Base-by-base conservation (phyloP, 2,797 vertebrate species). In the Melanotaenia maccullochi region DNA sequence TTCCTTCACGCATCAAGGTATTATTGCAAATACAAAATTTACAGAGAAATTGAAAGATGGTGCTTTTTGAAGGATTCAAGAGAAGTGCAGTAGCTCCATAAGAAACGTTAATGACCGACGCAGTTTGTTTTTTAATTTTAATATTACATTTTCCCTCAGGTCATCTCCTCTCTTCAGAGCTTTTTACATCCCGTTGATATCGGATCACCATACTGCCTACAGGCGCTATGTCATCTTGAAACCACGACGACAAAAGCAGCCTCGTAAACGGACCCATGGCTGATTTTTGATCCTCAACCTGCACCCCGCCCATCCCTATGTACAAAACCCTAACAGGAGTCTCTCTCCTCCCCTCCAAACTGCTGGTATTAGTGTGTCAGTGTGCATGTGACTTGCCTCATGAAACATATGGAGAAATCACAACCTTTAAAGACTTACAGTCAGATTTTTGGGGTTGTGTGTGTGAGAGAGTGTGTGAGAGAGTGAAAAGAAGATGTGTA, bases 1-100 rank as follows among this genome's bases (percentile, higher is more conserved):
- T 99, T 99, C 90, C 94, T 99, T 44, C 96, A 98, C 85, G 85
- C 95, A 61, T 94, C 96, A 79, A 96, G 96, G 98, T 98, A 95
- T 81, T 88, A 61, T 58, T 24, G 18, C 13, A 60, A 60, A 57
- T 7, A 28, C 25, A 55, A 30, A 4, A 8, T 28, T 28, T 7
- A 28, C 8, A 4, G 40, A 68, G 28, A 58, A 20, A 58, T 47
- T 3, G 20, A n/a, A n/a, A 47, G 44, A n/a, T 47, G 44, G 7
- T n/a, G 44, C 44, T 8, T n/a, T 47, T n/a, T 40, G 2, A 40
- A 13, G 13, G 38, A 40, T 3, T 40, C 38, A 13, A 13, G 13
- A 12, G 38, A 40, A 36, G 9, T 36, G 9, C 11, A 36, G 35
- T 36, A 36, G 0, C 13, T 42, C 13, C 14, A 42, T 42, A 14